These are phyloP conservation scores for Pedetes capensis DNA, from an alignment of 2,113 vertebrate genomes.

Conservation along the genomic window DNA sequence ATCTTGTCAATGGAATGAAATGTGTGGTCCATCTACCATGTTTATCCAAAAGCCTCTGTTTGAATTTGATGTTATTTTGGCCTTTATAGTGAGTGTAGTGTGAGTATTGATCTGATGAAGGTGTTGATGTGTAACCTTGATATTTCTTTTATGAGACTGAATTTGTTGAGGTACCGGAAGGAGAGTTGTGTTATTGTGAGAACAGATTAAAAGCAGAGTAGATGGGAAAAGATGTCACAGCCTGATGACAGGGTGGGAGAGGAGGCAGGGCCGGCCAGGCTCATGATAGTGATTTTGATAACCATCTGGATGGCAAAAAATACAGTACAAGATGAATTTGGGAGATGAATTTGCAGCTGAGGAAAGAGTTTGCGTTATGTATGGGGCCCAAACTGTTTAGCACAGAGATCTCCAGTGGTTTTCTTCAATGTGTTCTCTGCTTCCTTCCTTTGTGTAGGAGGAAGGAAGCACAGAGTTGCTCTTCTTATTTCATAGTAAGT, in stretches of 20 bases:
- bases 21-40: not conserved
- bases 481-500: not conserved
- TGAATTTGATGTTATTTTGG: not conserved
- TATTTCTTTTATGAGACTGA: constrained; percentile 56
- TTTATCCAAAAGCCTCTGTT: not conserved
- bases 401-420: not conserved
- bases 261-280: not conserved
- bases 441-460: not conserved
- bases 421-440: not conserved
- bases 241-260: not conserved
- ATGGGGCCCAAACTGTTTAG: not conserved
- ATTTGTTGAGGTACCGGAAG: constrained; percentile 55
- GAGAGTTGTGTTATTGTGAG: constrained; percentile 67
- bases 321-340: not conserved
- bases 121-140: not conserved
- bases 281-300: not conserved
- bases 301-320: not conserved
- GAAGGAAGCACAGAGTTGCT: not conserved
- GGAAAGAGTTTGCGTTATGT: not conserved
- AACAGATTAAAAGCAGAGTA: constrained; percentile 62
- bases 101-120: not conserved
- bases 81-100: not conserved
- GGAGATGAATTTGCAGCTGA: not conserved
- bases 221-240: not conserved
- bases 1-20: not conserved